Evolutionary conservation across 2,888 invertebrate species (phyloP).

Genomic region (Alviniconcha strummeri): DNA sequence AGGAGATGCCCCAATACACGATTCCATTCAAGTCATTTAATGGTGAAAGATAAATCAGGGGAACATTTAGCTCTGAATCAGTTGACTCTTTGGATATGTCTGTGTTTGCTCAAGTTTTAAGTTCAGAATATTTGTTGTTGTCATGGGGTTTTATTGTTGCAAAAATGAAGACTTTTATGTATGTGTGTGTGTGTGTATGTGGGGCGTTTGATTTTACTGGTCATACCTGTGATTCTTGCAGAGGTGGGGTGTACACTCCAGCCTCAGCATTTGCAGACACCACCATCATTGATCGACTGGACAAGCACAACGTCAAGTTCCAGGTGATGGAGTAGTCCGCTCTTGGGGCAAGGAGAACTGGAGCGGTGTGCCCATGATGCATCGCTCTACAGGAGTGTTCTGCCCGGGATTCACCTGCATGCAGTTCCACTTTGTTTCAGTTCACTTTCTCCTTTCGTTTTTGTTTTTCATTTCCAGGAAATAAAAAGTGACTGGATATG

Average conservation of each 20-base stretch:
- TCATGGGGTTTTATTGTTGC: too few relatives aligned
- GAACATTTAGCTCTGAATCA: too few relatives aligned
- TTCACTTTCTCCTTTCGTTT: not conserved
- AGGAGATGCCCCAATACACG: not conserved
- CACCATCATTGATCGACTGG: conserved; percentile 83
- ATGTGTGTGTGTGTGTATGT: conserved; percentile 10
- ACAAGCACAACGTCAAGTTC: conserved; percentile 79
- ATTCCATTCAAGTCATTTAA: too few relatives aligned
- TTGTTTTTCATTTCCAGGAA: not conserved
- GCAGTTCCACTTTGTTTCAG: too few relatives aligned
- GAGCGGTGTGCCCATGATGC: too few relatives aligned
- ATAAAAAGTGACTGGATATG: too few relatives aligned
- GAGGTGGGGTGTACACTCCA: conserved; percentile 91
- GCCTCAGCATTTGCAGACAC: conserved; percentile 91
- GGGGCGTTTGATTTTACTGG: not conserved
- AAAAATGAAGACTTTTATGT: not conserved
- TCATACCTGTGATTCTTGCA: conserved; percentile 72
- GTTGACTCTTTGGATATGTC: too few relatives aligned
- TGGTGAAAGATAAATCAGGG: too few relatives aligned
- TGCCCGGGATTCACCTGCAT: too few relatives aligned
- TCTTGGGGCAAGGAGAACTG: not conserved
- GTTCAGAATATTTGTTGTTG: too few relatives aligned
- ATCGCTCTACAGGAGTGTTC: too few relatives aligned
- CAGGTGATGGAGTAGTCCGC: conserved; percentile 14
- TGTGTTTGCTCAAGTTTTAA: too few relatives aligned